Conservation (phyloP, 2,888 invertebrate genomes). For the Hermodice carunculata region DNA sequence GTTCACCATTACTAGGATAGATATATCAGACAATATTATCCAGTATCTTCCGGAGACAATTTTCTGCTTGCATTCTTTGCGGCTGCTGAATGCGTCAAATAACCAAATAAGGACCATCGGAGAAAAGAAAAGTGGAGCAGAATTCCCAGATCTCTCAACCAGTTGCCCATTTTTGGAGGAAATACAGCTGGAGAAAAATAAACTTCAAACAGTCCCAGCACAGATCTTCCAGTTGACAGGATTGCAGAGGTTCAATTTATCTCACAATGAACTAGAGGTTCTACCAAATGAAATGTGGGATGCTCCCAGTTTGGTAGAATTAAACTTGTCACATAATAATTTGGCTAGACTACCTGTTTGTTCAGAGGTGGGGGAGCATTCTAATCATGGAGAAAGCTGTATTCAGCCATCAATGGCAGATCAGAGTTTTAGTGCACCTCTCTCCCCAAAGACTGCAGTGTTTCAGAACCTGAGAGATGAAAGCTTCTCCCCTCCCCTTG, state of each 20-base stretch:
- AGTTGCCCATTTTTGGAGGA: conserved; percentile 84
- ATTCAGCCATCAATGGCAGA: background rate
- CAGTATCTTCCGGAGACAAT: conserved; percentile 83
- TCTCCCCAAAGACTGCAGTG: conserved; percentile 4
- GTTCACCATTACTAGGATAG: conserved; percentile 93
- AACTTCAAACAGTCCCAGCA: conserved; percentile 85
- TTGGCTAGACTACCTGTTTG: conserved; percentile 77
- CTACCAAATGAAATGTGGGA: conserved; percentile 89
- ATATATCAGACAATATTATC: conserved; percentile 91
- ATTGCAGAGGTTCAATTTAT: conserved; percentile 87
- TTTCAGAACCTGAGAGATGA: no score
- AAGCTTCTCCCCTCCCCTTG: background rate
- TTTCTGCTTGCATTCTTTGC: conserved; percentile 81
- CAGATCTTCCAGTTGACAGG: conserved; percentile 81
- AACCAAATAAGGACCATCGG: conserved; percentile 80
- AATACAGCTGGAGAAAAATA: conserved; percentile 86
- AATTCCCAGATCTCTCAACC: background rate
- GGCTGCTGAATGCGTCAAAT: conserved; percentile 86
- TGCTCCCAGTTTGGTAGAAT: conserved; percentile 86
- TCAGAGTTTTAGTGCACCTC: background rate
- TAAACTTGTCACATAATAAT: conserved; percentile 91
- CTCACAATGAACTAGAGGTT: conserved; percentile 89
- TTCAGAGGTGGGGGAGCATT: background rate
- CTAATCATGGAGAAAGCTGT: background rate
- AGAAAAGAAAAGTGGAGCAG: conserved; percentile 21